These are phyloP conservation scores for Anguilla japonica DNA, from an alignment of 2,113 vertebrate species.

Conservation along the genomic window DNA sequence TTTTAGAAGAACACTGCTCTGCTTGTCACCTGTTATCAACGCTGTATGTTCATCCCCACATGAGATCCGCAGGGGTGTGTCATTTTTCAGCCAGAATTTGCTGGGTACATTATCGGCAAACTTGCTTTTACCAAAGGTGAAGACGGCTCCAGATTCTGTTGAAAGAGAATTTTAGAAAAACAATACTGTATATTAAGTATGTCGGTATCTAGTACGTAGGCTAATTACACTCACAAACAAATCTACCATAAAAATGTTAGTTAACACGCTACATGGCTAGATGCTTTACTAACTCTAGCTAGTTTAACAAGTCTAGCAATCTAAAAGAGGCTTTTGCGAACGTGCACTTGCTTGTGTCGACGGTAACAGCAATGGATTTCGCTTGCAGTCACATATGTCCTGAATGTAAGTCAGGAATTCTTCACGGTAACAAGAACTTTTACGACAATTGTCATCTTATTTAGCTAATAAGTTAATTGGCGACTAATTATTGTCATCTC, in stretches of 20 bases:
- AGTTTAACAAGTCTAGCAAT: not conserved
- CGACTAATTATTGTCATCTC: too few species aligned
- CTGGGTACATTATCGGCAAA: slow-evolving; percentile 89
- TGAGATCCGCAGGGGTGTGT: slow-evolving; percentile 75
- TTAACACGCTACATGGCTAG: not conserved
- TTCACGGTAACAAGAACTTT: too few species aligned
- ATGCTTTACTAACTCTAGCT: not conserved
- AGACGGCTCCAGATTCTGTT: slow-evolving; percentile 89
- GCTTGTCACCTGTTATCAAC: slow-evolving; percentile 80
- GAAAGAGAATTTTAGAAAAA: not conserved
- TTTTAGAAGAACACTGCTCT: not conserved
- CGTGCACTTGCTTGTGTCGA: too few species aligned
- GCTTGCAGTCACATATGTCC: too few species aligned
- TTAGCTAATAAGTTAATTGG: too few species aligned
- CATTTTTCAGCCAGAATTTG: slow-evolving; percentile 96
- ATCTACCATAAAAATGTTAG: not conserved
- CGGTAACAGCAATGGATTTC: too few species aligned
- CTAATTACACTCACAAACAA: too few species aligned
- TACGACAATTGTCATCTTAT: too few species aligned
- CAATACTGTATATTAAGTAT: not conserved
- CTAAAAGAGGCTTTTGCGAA: too few species aligned
- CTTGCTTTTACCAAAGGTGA: slow-evolving; percentile 94
- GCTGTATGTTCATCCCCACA: slow-evolving; percentile 95
- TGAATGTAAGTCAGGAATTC: too few species aligned
- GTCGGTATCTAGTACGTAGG: too few species aligned